Base-by-base conservation (phyloP, 1,140 invertebrate species). In the Pseudomyrmex sp. region DNA sequence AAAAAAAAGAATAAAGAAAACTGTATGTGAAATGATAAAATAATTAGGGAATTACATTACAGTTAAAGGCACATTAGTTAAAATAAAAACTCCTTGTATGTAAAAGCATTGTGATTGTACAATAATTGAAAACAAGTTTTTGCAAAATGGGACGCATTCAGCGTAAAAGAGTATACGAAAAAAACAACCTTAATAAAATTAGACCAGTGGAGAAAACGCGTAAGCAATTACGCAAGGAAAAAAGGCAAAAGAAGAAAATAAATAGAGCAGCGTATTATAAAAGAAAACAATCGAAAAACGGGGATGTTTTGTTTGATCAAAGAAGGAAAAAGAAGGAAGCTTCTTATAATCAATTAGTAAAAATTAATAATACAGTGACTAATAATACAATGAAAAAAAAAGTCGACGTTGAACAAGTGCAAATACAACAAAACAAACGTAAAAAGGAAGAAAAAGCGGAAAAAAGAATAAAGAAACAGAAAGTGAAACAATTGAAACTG, bases 221-320 rank as follows among this genome's bases (percentile, higher is more conserved):
- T 8, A 96, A 96, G 91, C 94, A 96, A 88, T 89, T 95, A 12
- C 93, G 96, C 2, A 96, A 96, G 90, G 95, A 95, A 66, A 94
- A 95, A 68, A 88, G 95, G 23, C 91, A 94, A 23, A 87, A 93
- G 61, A 95, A 95, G 56, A 96, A 96, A 88, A 93, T 95, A 52
- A 93, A 92, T 56, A 95, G 94, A 86, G 93, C 93, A 58, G 85
- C 93, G 80, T 95, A 95, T 87, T 94, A 94, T 88, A 90, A 92
- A 76, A 91, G 83, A 52, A 70, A 59, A 12, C 68, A 10, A 0
- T 48, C 15, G 1, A 79, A 46, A 59, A 20, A 35, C 35, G 35
- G 0, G 5, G 0, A 35, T 35, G 35, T 35, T 35, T 35, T 0
- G 35, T 35, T 35, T 35, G 0, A 69, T 63, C 59, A 63, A 0